These are phyloP conservation scores for Acanthiza pusilla DNA, from an alignment of 2,797 vertebrate species.

Conservation along the genomic window DNA sequence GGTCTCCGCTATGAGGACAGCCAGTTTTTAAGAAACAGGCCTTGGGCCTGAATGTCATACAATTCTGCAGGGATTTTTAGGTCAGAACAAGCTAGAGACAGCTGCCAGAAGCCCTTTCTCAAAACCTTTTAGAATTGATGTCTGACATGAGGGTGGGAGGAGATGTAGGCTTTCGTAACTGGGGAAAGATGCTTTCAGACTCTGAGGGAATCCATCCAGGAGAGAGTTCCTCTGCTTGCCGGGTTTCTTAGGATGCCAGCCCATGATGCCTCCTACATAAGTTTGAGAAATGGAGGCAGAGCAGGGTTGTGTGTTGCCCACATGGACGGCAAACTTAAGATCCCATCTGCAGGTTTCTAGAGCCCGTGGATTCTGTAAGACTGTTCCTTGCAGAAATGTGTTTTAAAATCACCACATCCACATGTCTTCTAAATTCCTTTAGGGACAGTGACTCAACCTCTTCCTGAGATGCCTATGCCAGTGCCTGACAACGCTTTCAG, in stretches of 20 bases:
- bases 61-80: background rate
- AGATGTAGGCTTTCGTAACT: background rate
- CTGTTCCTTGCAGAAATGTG: background rate
- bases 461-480: background rate
- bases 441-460: background rate
- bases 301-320: background rate
- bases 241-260: background rate
- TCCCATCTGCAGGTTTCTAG: background rate
- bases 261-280: fast-evolving
- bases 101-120: background rate
- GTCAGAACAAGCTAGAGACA: background rate
- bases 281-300: background rate
- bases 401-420: background rate
- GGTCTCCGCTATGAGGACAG: background rate
- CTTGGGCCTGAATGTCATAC: background rate
- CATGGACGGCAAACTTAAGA: background rate
- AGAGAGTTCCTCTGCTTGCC: background rate
- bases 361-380: background rate
- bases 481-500: background rate
- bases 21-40: background rate
- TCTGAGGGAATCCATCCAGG: background rate
- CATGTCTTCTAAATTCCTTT: background rate
- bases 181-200: background rate
- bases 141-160: background rate
- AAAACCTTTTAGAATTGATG: background rate